phyloP scores from a whole-genome alignment of 2,113 vertebrate species.

The Sprattus sprattus region DNA sequence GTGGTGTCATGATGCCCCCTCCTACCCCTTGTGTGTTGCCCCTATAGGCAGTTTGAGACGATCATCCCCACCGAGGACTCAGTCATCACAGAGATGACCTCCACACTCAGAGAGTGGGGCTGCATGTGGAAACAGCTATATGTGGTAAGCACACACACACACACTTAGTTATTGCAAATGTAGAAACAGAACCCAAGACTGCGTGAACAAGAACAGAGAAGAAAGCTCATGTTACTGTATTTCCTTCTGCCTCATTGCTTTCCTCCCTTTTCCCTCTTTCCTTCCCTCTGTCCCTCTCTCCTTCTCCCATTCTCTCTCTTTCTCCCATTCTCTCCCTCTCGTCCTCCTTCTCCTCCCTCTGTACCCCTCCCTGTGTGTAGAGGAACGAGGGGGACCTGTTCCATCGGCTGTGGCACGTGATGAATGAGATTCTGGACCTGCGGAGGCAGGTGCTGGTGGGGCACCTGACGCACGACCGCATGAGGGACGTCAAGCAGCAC shows the following conservation, averaged over 20 bases:
- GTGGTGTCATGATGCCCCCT: not conserved
- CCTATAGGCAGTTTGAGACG: conserved; percentile 93
- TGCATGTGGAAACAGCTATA: conserved; percentile 99
- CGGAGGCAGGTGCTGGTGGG: conserved; percentile 92
- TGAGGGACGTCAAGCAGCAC: conserved; percentile 95
- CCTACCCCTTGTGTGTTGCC: not conserved
- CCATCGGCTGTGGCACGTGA: conserved; percentile 96
- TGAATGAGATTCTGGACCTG: conserved; percentile 97
- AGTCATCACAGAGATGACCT: conserved; percentile 98
- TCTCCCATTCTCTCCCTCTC: not conserved
- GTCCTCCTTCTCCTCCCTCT: not conserved
- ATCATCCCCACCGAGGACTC: conserved; percentile 94
- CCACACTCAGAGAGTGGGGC: conserved; percentile 95
- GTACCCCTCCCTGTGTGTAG: conserved; percentile 60
- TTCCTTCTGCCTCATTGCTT: too few species aligned
- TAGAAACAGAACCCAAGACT: too few species aligned
- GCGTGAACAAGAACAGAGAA: too few species aligned
- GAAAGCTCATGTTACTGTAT: too few species aligned
- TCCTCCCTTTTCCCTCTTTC: too few species aligned
- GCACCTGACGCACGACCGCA: conserved; percentile 93
- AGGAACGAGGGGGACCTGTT: conserved; percentile 98
- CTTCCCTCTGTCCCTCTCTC: too few species aligned
- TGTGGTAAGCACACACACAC: conserved; percentile 74
- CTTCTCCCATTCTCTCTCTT: too few species aligned
- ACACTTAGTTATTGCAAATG: too few species aligned